phyloP scores from a whole-genome alignment of 2,888 invertebrate genomes.

The Melikaiella ostensackeni region DNA sequence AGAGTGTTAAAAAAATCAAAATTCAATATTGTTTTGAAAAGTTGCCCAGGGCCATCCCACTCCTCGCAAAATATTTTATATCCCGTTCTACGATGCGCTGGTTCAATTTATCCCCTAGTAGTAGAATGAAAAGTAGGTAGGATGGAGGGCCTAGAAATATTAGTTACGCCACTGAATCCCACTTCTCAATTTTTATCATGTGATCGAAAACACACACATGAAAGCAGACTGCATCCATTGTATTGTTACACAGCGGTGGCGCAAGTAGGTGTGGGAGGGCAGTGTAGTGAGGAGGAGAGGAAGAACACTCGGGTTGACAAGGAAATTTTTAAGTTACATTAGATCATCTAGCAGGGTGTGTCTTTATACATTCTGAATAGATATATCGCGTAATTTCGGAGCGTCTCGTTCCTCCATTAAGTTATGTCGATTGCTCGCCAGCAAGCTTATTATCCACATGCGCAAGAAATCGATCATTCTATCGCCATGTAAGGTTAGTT shows the following conservation, averaged over 20 bases:
- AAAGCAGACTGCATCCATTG: not conserved
- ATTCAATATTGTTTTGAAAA: too few relatives aligned
- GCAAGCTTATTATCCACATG: constrained; percentile 50
- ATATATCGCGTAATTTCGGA: constrained; percentile 33
- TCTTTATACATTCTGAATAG: constrained; percentile 39
- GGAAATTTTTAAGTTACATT: constrained; percentile 36
- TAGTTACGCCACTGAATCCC: constrained; percentile 2
- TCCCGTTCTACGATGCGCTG: too few relatives aligned
- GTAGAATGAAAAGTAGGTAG: too few relatives aligned
- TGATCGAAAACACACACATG: not conserved
- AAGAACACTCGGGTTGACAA: constrained; percentile 38
- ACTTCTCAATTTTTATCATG: constrained; percentile 7
- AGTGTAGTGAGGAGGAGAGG: constrained; percentile 12
- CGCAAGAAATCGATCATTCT: constrained; percentile 58
- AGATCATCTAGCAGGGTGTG: constrained; percentile 40
- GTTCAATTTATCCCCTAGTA: too few relatives aligned
- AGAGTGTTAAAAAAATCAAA: too few relatives aligned
- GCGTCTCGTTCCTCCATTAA: constrained; percentile 36
- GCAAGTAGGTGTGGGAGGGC: constrained; percentile 26
- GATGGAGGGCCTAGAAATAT: not conserved
- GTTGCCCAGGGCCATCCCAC: too few relatives aligned
- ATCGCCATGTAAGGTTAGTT: constrained; percentile 63
- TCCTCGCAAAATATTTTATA: too few relatives aligned
- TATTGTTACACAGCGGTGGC: not conserved
- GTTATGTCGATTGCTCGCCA: constrained; percentile 39